Conservation (phyloP, 2,113 vertebrate genomes). For the Ceratotherium simum region DNA sequence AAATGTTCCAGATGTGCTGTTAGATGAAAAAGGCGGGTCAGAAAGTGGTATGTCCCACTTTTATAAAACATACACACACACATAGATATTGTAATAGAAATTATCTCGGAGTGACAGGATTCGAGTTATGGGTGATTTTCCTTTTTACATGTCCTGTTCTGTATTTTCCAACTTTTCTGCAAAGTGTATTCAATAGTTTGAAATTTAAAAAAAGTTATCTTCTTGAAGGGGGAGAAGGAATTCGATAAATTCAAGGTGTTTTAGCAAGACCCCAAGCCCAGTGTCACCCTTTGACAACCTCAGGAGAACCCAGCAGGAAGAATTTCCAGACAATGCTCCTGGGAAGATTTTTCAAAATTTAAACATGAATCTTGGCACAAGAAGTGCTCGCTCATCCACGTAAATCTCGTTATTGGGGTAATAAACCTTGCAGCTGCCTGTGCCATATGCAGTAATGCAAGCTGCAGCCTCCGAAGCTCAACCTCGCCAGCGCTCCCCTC, state of each 20-base stretch:
- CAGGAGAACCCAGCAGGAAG: not conserved
- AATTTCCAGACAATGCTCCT: not conserved
- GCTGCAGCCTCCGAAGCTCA: too few relatives aligned
- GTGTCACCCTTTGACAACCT: not conserved
- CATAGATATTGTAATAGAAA: not conserved
- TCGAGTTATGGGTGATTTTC: not conserved
- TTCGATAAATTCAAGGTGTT: not conserved
- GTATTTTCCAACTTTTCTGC: conserved; percentile 7
- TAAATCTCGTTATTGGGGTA: not conserved
- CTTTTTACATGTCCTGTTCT: not conserved
- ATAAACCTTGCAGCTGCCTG: not conserved
- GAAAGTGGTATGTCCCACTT: not conserved
- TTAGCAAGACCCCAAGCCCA: not conserved
- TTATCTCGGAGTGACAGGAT: not conserved
- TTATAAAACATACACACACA: not conserved
- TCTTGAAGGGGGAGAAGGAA: not conserved
- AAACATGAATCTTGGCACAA: not conserved
- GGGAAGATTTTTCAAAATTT: not conserved
- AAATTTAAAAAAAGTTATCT: not conserved
- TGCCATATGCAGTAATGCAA: accelerated
- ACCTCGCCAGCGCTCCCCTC: not conserved
- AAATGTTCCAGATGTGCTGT: not conserved
- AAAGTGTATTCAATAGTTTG: not conserved
- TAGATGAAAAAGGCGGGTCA: not conserved
- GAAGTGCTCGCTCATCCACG: accelerated